phyloP scores from a whole-genome alignment of 35 echinoderm and acorn worm genomes.

The Diadema setosum region DNA sequence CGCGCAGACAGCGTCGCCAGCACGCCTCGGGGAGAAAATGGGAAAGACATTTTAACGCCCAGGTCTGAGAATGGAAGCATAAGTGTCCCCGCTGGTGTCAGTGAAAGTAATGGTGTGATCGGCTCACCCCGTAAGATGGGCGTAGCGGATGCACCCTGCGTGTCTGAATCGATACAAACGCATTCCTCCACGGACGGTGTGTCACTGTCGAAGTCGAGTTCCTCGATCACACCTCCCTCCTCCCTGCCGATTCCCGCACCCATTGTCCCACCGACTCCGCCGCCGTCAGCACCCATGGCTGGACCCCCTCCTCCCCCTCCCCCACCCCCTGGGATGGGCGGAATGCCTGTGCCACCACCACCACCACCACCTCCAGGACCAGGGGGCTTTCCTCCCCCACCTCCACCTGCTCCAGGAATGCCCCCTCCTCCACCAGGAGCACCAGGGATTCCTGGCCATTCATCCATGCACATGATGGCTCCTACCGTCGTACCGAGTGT shows the following conservation, averaged over 20 bases:
- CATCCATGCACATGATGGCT: neutral
- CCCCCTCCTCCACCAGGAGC: constrained; percentile 1
- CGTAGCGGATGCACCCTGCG: constrained; percentile 15
- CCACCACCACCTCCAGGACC: constrained; percentile 63
- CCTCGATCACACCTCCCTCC: constrained; percentile 10
- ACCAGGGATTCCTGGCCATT: constrained; percentile 11
- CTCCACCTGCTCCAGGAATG: constrained; percentile 27
- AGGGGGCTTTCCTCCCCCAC: constrained; percentile 43
- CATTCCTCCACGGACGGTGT: neutral
- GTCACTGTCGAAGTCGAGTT: neutral
- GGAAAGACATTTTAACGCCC: neutral
- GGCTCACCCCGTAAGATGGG: constrained; percentile 19
- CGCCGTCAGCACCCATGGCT: neutral
- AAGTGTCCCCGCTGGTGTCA: neutral
- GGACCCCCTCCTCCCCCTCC: constrained; percentile 45
- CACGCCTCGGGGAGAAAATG: neutral
- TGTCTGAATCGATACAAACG: neutral
- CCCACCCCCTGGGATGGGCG: constrained; percentile 29
- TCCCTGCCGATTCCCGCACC: neutral
- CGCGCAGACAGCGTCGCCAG: neutral
- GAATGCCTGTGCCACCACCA: constrained; percentile 33
- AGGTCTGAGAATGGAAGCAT: neutral
- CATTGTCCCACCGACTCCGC: constrained; percentile 8
- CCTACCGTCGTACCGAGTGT: constrained; percentile 69
- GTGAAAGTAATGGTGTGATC: neutral